phyloP scores from a whole-genome alignment of 2,113 vertebrate species.

The Aptenodytes forsteri region DNA sequence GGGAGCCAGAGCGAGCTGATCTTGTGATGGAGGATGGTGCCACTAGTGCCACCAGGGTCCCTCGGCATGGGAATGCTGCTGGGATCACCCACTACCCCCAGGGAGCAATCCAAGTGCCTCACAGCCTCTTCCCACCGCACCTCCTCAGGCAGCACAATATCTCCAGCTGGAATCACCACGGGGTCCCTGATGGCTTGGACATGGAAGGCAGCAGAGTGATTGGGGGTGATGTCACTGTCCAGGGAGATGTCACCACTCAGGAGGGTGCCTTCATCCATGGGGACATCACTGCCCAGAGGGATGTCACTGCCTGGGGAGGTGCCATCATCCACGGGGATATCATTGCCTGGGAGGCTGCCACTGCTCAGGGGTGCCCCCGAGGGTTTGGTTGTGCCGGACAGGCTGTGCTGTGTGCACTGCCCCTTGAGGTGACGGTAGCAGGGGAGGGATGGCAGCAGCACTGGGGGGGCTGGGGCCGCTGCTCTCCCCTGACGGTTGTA shows the following conservation, averaged over 20 bases:
- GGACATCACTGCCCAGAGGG: too few species aligned
- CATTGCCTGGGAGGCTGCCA: background rate
- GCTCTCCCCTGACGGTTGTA: background rate
- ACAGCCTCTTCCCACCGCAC: slow-evolving; percentile 19
- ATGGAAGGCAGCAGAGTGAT: too few species aligned
- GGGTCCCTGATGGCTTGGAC: background rate
- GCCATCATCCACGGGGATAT: background rate
- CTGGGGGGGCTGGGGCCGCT: background rate
- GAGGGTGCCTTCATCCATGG: background rate
- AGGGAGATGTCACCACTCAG: too few species aligned
- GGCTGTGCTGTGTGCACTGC: too few species aligned
- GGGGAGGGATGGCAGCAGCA: fast-evolving
- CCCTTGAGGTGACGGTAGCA: background rate
- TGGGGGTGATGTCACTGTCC: background rate
- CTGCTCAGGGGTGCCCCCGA: background rate
- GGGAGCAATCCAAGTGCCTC: slow-evolving; percentile 33
- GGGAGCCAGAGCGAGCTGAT: slow-evolving; percentile 5
- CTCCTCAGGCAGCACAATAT: background rate
- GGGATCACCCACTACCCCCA: background rate
- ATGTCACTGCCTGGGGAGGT: fast-evolving
- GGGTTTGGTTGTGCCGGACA: background rate
- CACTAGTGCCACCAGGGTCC: background rate
- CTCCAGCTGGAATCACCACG: too few species aligned
- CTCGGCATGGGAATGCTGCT: background rate
- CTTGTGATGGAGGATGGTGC: background rate